Evolutionary conservation across 2,797 vertebrate genomes (phyloP).

Genomic region (Bradypus variegatus): DNA sequence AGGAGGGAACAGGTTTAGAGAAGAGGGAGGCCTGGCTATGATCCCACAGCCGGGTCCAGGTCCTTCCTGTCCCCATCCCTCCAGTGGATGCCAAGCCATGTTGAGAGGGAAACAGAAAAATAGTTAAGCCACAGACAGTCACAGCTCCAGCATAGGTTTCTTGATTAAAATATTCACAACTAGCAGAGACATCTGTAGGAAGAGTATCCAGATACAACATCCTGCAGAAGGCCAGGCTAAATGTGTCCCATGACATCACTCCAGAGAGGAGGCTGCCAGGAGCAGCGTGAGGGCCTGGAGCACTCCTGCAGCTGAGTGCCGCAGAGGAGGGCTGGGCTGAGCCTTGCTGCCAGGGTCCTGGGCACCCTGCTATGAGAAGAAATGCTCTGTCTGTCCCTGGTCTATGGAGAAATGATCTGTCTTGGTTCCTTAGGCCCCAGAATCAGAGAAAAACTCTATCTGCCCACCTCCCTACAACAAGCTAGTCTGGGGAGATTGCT

Average conservation of each 20-base stretch:
- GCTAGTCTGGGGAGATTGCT: not conserved
- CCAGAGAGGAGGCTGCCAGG: slow-evolving; percentile 44
- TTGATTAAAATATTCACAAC: slow-evolving; percentile 46
- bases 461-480: not conserved
- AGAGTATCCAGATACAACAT: slow-evolving; percentile 45
- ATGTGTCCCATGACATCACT: slow-evolving; percentile 61
- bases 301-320: slow-evolving; percentile 1
- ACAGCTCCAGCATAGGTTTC: slow-evolving; percentile 19
- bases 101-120: slow-evolving; percentile 6
- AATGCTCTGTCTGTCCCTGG: not conserved
- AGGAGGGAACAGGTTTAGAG: not conserved
- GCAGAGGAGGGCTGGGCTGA: not conserved
- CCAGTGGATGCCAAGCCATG: not conserved
- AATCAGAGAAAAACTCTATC: not conserved
- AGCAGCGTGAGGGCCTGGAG: not conserved
- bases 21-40: not conserved
- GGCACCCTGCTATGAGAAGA: not conserved
- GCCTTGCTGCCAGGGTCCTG: not conserved
- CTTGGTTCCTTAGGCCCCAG: not conserved
- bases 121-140: not conserved
- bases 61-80: not conserved
- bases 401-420: not conserved
- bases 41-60: not conserved
- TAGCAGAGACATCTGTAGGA: slow-evolving; percentile 50
- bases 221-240: slow-evolving; percentile 57